Conservation (phyloP, 2,888 invertebrate genomes). For the Patella ulyssiponensis region DNA sequence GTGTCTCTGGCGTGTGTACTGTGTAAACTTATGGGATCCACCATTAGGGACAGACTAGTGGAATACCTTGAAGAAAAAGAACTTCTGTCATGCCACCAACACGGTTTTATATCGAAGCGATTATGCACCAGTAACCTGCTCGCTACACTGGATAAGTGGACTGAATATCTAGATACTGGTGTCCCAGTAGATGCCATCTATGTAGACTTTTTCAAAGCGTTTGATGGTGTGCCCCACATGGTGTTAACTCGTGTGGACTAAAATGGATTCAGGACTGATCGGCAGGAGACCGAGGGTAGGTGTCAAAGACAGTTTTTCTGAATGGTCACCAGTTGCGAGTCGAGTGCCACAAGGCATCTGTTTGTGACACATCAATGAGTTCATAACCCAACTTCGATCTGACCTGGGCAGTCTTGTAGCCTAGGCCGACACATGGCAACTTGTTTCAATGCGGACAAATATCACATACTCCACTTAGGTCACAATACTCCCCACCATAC, state of each 20-base stretch:
- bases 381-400: no score
- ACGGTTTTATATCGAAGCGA: constrained; percentile 15
- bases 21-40: constrained; percentile 25
- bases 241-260: constrained; percentile 4
- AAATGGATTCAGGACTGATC: background rate
- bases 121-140: constrained; percentile 14
- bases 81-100: constrained; percentile 11
- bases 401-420: no score
- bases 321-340: no score
- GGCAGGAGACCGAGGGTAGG: constrained; percentile 4
- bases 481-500: no score
- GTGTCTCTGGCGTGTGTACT: constrained; percentile 21
- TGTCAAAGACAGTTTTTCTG: no score
- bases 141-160: constrained; percentile 13
- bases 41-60: constrained; percentile 15
- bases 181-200: constrained; percentile 12
- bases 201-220: background rate
- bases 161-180: constrained; percentile 13
- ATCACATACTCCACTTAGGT: no score
- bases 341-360: no score
- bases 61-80: constrained; percentile 10
- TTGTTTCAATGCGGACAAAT: no score
- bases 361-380: no score
- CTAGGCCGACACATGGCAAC: no score
- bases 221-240: constrained; percentile 24